Evolutionary conservation across 1,140 invertebrate species (phyloP).

Genomic region (Prorops nasuta): DNA sequence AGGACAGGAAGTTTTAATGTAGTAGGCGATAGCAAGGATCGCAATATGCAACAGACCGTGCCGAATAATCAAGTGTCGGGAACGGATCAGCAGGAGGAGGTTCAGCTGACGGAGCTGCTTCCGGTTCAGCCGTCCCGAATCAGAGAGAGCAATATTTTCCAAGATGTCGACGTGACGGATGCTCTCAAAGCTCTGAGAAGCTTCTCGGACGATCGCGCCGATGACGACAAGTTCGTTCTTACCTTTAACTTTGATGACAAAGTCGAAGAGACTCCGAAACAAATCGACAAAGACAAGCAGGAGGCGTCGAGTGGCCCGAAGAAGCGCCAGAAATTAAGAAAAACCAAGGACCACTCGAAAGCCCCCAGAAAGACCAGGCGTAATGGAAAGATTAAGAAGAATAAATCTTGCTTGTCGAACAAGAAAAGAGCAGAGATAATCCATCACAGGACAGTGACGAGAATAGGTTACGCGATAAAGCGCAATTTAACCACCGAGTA

Average conservation of each 20-base stretch:
- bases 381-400: no score
- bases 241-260: no score
- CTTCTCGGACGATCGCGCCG: conserved; percentile 27
- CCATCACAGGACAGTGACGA: no score
- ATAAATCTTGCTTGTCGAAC: no score
- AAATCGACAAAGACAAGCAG: conserved; percentile 18
- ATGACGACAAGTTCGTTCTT: conserved; percentile 24
- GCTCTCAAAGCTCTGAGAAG: conserved; percentile 44
- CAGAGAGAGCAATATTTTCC: conserved; percentile 18
- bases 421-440: no score
- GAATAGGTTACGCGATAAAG: no score
- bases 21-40: no score
- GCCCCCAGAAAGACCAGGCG: no score
- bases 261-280: no score
- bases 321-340: conserved; percentile 3
- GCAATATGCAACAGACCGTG: conserved; percentile 18
- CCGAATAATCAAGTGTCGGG: conserved; percentile 17
- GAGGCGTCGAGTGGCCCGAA: conserved; percentile 2
- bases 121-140: conserved; percentile 49
- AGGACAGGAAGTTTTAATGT: no score
- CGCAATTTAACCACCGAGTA: background rate
- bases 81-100: conserved; percentile 36
- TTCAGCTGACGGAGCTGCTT: conserved; percentile 47
- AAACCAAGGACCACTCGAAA: no score
- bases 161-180: conserved; percentile 28